These are phyloP conservation scores for Steromphala cineraria DNA, from an alignment of 2,888 invertebrate genomes.

Conservation along the genomic window DNA sequence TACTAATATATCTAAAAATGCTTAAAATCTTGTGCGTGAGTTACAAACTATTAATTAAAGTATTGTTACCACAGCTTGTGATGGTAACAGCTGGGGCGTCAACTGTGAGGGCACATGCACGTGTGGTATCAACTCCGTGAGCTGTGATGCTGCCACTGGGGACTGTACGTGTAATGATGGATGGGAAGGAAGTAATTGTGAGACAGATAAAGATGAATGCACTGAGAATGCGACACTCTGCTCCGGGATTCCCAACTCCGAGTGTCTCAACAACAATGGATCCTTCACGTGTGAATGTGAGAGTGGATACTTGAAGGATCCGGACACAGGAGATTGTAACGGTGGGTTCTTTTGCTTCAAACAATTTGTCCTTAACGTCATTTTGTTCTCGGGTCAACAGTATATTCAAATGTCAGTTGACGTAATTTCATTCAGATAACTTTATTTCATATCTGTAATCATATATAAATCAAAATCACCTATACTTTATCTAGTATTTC, in stretches of 20 bases:
- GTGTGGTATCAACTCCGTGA: conserved; percentile 5
- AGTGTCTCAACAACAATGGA: conserved; percentile 21
- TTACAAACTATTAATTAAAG: not conserved
- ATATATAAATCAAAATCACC: too few species aligned
- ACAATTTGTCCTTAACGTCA: not conserved
- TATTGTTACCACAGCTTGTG: not conserved
- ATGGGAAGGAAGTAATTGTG: not conserved
- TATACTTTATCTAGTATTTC: too few species aligned
- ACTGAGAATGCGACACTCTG: not conserved
- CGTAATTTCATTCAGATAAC: too few species aligned
- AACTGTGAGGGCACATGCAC: not conserved
- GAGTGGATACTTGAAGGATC: not conserved
- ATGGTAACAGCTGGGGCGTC: conserved; percentile 5
- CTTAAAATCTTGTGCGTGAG: too few species aligned
- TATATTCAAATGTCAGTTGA: too few species aligned
- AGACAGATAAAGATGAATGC: conserved; percentile 5
- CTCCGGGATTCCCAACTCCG: not conserved
- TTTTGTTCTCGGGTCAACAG: not conserved
- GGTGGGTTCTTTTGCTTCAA: conserved; percentile 1
- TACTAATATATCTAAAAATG: too few species aligned
- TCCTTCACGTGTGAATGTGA: conserved; percentile 21
- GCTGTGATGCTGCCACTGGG: not conserved
- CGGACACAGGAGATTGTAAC: not conserved
- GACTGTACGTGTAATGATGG: not conserved
- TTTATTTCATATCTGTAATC: too few species aligned